Percentiles rank a stretch among this genome's conserved stretches.
These are phyloP conservation scores for Tragulus kanchil DNA, from an alignment of 2,113 vertebrate species.

Conservation along the genomic window DNA sequence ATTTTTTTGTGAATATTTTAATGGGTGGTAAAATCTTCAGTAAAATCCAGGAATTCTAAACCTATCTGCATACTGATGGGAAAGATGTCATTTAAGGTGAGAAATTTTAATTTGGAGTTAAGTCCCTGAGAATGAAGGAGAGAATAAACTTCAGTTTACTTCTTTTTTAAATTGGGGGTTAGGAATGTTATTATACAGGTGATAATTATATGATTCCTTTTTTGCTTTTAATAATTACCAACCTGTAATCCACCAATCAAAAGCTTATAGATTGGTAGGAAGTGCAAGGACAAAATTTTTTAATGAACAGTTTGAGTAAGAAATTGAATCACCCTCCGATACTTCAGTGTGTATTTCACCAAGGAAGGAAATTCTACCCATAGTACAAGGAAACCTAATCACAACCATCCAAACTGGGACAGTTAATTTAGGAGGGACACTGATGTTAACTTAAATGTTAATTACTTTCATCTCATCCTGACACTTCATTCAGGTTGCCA, in stretches of 20 bases:
- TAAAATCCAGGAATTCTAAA: not conserved
- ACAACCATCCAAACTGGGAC: not conserved
- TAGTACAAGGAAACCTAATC: not conserved
- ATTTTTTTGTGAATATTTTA: not conserved
- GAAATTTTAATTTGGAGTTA: not conserved
- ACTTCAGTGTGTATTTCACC: not conserved
- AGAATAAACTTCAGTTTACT: not conserved
- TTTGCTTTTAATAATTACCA: not conserved
- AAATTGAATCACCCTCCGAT: not conserved
- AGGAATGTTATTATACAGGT: not conserved
- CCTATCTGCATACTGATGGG: not conserved
- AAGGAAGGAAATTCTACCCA: slow-evolving; percentile 29
- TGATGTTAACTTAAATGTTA: not conserved
- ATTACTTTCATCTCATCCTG: not conserved
- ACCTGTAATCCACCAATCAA: not conserved
- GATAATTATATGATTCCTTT: not conserved
- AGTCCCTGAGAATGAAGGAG: not conserved
- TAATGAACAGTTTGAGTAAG: not conserved
- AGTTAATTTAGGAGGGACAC: not conserved
- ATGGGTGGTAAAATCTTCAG: not conserved
- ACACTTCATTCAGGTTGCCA: not conserved
- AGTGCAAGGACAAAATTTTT: not conserved
- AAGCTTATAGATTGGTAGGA: not conserved
- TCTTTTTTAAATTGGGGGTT: not conserved
- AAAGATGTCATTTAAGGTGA: not conserved